A percentile compares a stretch with the other conserved stretches of the same genome.
phyloP scores from a whole-genome alignment of 1,140 invertebrate species.

The Battus philenor region DNA sequence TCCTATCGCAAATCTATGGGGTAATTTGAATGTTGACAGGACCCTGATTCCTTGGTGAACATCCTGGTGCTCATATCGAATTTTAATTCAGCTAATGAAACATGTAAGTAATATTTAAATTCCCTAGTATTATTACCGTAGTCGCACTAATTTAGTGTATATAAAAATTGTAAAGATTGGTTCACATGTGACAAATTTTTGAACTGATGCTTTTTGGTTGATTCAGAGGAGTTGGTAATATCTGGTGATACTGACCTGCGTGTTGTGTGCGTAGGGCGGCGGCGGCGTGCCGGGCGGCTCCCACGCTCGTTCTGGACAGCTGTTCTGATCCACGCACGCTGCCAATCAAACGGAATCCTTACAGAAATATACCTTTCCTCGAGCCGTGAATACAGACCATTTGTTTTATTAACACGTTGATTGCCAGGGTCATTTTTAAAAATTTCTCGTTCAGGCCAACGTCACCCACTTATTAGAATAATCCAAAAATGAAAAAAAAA shows the following conservation, averaged over 20 bases:
- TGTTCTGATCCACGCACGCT: conserved; percentile 38
- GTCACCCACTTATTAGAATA: too few species aligned
- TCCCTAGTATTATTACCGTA: too few species aligned
- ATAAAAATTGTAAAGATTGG: not conserved
- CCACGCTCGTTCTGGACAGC: conserved; percentile 64
- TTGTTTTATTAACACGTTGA: too few species aligned
- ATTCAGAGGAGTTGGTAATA: too few species aligned
- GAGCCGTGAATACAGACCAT: too few species aligned
- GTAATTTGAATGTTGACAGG: too few species aligned
- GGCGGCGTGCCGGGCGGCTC: conserved; percentile 89
- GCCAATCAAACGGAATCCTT: not conserved
- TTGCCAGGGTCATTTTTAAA: too few species aligned
- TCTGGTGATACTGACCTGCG: conserved; percentile 35
- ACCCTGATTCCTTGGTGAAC: too few species aligned
- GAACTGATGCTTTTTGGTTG: not conserved
- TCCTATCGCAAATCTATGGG: too few species aligned
- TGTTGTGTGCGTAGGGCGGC: conserved; percentile 83
- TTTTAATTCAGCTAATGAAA: not conserved
- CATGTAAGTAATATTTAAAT: not conserved
- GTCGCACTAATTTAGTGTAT: not conserved
- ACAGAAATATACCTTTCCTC: too few species aligned
- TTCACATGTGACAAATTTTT: not conserved
- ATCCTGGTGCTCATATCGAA: not conserved
- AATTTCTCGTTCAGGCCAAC: too few species aligned
- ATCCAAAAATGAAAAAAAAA: too few species aligned